Evolutionary conservation across 2,797 vertebrate genomes (phyloP), one percentile per base, ranked within the genome.

Genomic region (Enteromius treurensis): DNA sequence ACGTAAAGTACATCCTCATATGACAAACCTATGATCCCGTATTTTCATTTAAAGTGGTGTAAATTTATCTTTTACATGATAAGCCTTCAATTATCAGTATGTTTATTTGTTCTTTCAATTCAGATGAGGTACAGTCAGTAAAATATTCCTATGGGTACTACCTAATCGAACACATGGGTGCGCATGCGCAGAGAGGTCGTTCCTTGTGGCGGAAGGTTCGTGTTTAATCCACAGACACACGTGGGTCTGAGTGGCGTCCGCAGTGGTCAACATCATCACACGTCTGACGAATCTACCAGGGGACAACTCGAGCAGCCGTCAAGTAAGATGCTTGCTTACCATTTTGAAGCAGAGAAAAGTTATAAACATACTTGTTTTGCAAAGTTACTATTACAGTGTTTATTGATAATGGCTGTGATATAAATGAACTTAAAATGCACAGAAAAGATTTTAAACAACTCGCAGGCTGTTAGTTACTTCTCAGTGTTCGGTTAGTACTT

Each of bases 121-220:
- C 11, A 60, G n/a, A 17, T 60, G 7, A 60, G 14, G 23, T 40
- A 17, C 21, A 3, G 21, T 40, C 14, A 58, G 34, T 23, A 26
- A 26, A 10, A 4, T 40, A 23, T 58, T 75, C 37, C 3, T 34
- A 64, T 77, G 40, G 7, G 14, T 4, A 76, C 13, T n/a, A n/a
- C 21, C 51, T 17, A 21, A 34, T n/a, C 17, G 14, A 26, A 13
- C 17, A 6, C n/a, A 5, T 4, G 4, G 3, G 4, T 6, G 42
- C 80, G 81, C 81, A 77, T 83, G 81, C 74, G 81, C 74, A 32
- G 0, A 70, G 34, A 42, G 42, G 23, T 3, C 15, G 47, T 0
- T 67, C 47, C 7, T 42, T 47, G 37, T 83, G 74, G 81, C 74
- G 74, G 81, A 82, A 83, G 74, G 74, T 77, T 83, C 81, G 26